Evolutionary conservation across 2,113 vertebrate species (phyloP).

Genomic region (Sigmodon hispidus): DNA sequence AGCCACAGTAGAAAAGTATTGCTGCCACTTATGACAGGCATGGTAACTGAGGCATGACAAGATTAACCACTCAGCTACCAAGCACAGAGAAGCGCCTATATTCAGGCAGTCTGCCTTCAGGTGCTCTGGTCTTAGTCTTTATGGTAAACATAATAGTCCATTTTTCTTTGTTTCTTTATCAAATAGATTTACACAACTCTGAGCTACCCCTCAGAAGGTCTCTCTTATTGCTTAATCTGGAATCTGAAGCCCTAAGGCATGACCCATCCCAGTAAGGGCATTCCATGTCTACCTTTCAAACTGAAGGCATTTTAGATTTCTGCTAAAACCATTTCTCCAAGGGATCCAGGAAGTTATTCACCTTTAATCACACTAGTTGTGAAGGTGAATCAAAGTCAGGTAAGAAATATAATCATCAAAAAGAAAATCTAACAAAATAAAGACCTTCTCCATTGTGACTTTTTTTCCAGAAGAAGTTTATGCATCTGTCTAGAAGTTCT

Average conservation of each 20-base stretch:
- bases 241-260: not conserved
- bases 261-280: not conserved
- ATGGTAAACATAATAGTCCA: not conserved
- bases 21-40: not conserved
- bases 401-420: constrained; percentile 13
- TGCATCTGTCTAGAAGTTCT: not conserved
- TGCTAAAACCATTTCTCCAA: constrained; percentile 19
- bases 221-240: not conserved
- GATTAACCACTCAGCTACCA: not conserved
- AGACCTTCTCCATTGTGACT: not conserved
- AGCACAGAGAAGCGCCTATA: not conserved
- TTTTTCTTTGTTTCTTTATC: not conserved
- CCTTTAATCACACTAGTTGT: not conserved
- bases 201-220: not conserved
- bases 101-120: not conserved
- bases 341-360: not conserved
- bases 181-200: not conserved
- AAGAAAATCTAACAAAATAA: not conserved
- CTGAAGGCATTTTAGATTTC: not conserved
- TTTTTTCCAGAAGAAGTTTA: not conserved
- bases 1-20: not conserved
- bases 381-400: not conserved
- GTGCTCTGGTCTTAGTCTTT: not conserved
- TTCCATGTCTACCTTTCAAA: not conserved
- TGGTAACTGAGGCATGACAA: not conserved